Evolutionary conservation across 2,888 invertebrate genomes (phyloP).

Genomic region (Aspidiotus rigidus): DNA sequence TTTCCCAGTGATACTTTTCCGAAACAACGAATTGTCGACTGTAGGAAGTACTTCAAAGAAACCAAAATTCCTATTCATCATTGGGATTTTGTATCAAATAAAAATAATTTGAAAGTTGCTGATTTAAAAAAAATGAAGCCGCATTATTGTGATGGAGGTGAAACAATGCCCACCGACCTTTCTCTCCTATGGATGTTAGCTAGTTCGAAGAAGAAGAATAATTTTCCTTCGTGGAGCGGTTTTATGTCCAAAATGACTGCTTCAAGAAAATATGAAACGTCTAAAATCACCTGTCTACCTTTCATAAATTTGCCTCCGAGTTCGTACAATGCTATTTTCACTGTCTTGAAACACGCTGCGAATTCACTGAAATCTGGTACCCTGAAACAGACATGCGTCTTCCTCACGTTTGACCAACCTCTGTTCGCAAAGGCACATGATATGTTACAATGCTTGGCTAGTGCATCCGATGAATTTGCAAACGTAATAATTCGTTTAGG

Average conservation of each 20-base stretch:
- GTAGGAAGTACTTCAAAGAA: no score
- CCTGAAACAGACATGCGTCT: background rate
- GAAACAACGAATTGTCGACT: no score
- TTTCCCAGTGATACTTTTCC: no score
- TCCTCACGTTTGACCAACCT: background rate
- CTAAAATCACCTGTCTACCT: background rate
- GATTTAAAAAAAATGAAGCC: no score
- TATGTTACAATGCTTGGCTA: conserved; percentile 38
- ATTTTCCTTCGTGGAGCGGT: no score
- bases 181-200: background rate
- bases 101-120: no score
- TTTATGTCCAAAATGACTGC: background rate
- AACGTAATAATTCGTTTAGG: conserved; percentile 39
- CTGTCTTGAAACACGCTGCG: background rate
- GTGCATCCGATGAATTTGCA: no score
- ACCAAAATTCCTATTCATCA: no score
- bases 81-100: no score
- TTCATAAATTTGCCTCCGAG: background rate
- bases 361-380: background rate
- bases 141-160: no score
- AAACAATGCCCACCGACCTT: background rate
- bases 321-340: background rate
- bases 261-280: background rate
- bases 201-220: background rate
- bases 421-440: conserved; percentile 41